Conservation (phyloP, 2,888 invertebrate genomes). For the Leucophenga maculata region DNA sequence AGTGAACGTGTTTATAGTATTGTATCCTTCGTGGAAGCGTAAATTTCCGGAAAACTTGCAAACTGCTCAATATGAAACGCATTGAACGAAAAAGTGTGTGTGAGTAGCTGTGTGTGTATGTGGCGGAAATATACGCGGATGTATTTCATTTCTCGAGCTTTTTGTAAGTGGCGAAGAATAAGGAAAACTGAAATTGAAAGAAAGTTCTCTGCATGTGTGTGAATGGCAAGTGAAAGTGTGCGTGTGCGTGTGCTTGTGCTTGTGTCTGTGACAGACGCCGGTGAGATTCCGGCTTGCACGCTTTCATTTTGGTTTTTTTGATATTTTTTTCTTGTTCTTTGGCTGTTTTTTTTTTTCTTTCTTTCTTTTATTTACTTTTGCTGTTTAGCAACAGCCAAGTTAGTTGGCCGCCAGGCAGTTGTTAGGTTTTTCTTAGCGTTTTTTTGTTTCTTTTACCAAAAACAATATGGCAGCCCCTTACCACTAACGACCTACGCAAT, state of each 20-base stretch:
- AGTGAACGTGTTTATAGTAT: too few species aligned
- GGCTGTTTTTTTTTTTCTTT: constrained; percentile 41
- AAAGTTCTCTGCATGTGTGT: neutral
- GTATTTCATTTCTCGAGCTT: constrained; percentile 51
- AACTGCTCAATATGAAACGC: constrained; percentile 4
- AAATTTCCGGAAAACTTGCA: constrained; percentile 49
- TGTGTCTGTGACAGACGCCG: too few species aligned
- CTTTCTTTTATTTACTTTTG: constrained; percentile 45
- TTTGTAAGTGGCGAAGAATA: neutral
- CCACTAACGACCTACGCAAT: constrained; percentile 59
- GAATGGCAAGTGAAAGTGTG: too few species aligned
- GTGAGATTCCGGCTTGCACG: neutral
- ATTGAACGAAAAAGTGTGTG: neutral
- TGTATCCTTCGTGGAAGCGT: constrained; percentile 43
- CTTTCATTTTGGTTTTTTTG: neutral
- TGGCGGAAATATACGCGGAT: constrained; percentile 62
- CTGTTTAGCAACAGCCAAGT: constrained; percentile 37
- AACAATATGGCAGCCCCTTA: neutral
- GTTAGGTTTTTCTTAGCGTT: neutral
- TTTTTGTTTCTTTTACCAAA: neutral
- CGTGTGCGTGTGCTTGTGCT: too few species aligned
- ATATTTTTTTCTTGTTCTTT: neutral
- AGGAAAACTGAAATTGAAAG: neutral
- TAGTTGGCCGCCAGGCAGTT: neutral
- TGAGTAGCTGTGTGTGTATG: neutral